Evolutionary conservation across 2,113 vertebrate species (phyloP), one percentile per base, ranked within the genome.

Genomic region (Axis porcinus): DNA sequence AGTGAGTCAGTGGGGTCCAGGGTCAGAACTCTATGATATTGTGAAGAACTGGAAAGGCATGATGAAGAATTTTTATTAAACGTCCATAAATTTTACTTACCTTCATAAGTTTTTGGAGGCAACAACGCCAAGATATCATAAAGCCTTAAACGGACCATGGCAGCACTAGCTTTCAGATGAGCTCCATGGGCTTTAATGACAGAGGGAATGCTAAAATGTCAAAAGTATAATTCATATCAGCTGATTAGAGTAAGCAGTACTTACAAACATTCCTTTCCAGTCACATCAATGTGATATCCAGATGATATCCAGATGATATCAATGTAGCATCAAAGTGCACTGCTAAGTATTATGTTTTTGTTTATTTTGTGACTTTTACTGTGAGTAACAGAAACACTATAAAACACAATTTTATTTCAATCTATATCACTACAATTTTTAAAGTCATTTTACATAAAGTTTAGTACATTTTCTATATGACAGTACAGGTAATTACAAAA

Each of bases 101-200:
- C 99, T 99, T 99, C 99, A 3, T 99, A 99, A 2, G 99, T 99
- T 98, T 99, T 99, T 0, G 99, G 99, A 95, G 99, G 99, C 97
- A 99, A 98, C 50, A 99, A 99, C 97, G 99, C 99, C 98, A 99
- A 98, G 97, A 99, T 99, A 98, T 99, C 99, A 30, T 99, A 99
- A 92, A 99, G 99, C 92, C 99, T 98, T 98, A 99, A 99, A 79
- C 99, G 99, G 95, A 99, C 99, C 99, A 99, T 99, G 52, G 99
- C 99, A 79, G 99, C 99, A 94, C 99, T 99, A 85, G 99, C 99
- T 99, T 99, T 99, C 98, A 99, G 99, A 95, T 99, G 99, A 98
- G 99, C 99, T 83, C 99, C 99, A 0, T 99, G 99, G 57, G 99
- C 99, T 98, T 99, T 99, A 97, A 99, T 99, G 97, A 99, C 99